Percentiles rank a stretch among this genome's conserved stretches.
Evolutionary conservation across 2,113 vertebrate genomes (phyloP).

Genomic region (Nothobranchius kuhntae): DNA sequence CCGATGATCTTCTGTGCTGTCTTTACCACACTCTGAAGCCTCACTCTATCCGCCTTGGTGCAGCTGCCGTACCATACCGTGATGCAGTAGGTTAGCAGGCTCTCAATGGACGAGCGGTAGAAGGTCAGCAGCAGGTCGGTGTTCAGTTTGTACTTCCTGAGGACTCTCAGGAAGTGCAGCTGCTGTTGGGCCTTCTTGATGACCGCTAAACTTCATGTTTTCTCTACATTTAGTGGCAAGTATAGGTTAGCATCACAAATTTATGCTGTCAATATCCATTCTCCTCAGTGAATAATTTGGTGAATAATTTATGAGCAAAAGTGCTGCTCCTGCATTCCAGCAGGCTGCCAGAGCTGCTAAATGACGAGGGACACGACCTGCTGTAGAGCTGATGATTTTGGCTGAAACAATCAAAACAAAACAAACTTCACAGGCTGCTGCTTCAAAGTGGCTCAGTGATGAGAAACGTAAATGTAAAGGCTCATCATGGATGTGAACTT

Average conservation of each 20-base stretch:
- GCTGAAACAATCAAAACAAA: slow-evolving; percentile 33
- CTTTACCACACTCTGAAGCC: too few species aligned
- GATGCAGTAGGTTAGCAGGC: too few species aligned
- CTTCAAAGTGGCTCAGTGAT: slow-evolving; percentile 46
- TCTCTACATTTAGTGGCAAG: not conserved
- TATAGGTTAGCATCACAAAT: not conserved
- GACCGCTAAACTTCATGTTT: not conserved
- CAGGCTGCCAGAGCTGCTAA: not conserved
- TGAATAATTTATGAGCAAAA: slow-evolving; percentile 2
- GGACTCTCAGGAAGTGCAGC: too few species aligned
- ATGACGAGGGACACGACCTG: not conserved
- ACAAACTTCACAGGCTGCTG: not conserved
- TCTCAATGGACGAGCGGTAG: too few species aligned
- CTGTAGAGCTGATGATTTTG: slow-evolving; percentile 17
- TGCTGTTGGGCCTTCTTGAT: too few species aligned
- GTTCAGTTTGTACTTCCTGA: too few species aligned
- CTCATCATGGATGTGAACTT: slow-evolving; percentile 29
- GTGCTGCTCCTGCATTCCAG: not conserved
- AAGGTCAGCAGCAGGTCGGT: too few species aligned
- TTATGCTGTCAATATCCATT: not conserved
- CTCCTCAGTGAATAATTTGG: not conserved
- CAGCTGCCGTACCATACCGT: too few species aligned
- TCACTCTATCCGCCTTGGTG: too few species aligned
- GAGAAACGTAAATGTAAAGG: not conserved
- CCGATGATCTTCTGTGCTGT: too few species aligned